Evolutionary conservation across 2,888 invertebrate genomes (phyloP).

Genomic region (Cheilosia grossa): DNA sequence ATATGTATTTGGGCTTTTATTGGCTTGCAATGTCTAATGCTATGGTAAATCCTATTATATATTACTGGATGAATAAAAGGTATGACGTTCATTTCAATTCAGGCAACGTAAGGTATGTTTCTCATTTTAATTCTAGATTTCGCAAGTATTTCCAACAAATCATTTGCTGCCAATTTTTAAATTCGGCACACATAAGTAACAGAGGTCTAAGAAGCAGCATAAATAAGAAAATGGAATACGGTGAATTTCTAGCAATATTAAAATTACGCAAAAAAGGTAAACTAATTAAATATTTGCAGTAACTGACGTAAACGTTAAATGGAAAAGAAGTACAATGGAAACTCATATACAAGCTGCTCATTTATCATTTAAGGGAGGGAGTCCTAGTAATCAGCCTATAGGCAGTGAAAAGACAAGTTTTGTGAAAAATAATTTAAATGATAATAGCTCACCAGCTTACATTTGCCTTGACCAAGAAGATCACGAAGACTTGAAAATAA

Average conservation of each 20-base stretch:
- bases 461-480: constrained; percentile 78
- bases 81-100: constrained; percentile 77
- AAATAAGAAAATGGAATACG: constrained; percentile 74
- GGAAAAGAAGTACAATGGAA: constrained; percentile 82
- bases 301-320: constrained; percentile 77
- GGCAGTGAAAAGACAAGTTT: constrained; percentile 23
- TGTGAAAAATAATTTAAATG: constrained; percentile 74
- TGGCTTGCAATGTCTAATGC: constrained; percentile 97
- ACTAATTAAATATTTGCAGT: constrained; percentile 70
- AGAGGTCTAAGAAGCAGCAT: constrained; percentile 77
- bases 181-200: constrained; percentile 76
- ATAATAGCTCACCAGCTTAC: constrained; percentile 77
- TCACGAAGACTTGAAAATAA: constrained; percentile 78
- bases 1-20: constrained; percentile 93
- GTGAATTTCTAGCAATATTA: not conserved
- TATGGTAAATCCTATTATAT: constrained; percentile 96
- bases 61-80: constrained; percentile 97
- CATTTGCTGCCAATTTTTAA: constrained; percentile 86
- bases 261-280: not conserved
- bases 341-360: constrained; percentile 80
- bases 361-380: constrained; percentile 66
- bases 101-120: not conserved
- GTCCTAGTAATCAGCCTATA: not conserved
- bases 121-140: constrained; percentile 84
- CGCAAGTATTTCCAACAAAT: constrained; percentile 88